A percentile compares a stretch with the other conserved stretches of the same genome.
phyloP scores from a whole-genome alignment of 1,140 invertebrate genomes.

The Zaprionus nigranus region DNA sequence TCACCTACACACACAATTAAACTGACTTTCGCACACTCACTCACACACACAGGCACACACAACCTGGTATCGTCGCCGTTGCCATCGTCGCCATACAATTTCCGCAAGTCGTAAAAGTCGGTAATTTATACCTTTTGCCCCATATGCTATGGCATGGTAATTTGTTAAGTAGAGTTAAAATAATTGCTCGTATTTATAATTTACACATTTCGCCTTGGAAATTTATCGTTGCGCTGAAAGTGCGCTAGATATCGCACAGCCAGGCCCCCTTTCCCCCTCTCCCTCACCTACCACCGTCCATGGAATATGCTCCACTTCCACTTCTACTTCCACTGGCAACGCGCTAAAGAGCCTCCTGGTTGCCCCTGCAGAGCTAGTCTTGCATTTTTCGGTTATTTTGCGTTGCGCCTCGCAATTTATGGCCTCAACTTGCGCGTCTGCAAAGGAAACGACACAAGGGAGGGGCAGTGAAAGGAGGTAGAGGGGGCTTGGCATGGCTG shows the following conservation, averaged over 20 bases:
- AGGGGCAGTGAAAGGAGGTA: neutral
- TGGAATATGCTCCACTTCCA: constrained; percentile 4
- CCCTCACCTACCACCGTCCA: constrained; percentile 1
- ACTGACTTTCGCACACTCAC: constrained; percentile 39
- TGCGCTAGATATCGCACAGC: constrained; percentile 70
- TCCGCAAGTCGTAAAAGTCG: constrained; percentile 83
- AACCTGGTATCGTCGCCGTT: constrained; percentile 36
- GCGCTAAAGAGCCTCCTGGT: constrained; percentile 27
- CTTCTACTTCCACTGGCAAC: neutral
- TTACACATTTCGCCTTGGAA: constrained; percentile 82
- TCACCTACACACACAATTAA: constrained; percentile 79
- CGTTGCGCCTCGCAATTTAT: constrained; percentile 70
- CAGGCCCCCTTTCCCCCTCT: constrained; percentile 9
- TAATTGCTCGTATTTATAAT: constrained; percentile 85
- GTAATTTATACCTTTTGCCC: constrained; percentile 83
- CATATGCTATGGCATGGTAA: constrained; percentile 84
- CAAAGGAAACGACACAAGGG: constrained; percentile 45
- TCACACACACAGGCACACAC: constrained; percentile 13
- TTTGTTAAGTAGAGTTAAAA: constrained; percentile 85
- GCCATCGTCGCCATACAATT: constrained; percentile 75
- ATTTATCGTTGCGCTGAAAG: constrained; percentile 83
- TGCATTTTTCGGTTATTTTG: constrained; percentile 76
- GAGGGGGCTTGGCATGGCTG: no score
- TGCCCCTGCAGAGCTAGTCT: constrained; percentile 59
- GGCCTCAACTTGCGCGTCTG: constrained; percentile 62